phyloP scores from a whole-genome alignment of 2,888 invertebrate genomes.

The Ephialtes manifestator region DNA sequence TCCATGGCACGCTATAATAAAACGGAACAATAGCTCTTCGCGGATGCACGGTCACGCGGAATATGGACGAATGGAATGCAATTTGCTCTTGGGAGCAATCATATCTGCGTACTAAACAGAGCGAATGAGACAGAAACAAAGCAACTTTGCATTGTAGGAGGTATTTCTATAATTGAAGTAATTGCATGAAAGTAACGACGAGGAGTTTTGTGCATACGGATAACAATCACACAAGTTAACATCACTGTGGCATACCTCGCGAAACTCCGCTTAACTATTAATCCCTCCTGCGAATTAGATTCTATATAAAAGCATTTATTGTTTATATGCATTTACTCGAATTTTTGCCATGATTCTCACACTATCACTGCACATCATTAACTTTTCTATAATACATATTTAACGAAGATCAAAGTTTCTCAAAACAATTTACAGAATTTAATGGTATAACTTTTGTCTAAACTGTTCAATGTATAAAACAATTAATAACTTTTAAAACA shows the following conservation, averaged over 20 bases:
- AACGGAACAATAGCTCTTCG: conserved; percentile 64
- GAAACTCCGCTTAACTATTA: conserved; percentile 48
- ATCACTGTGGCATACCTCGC: conserved; percentile 26
- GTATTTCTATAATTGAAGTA: conserved; percentile 76
- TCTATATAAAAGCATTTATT: conserved; percentile 19
- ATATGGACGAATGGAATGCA: conserved; percentile 71
- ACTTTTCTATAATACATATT: neutral
- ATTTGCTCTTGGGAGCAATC: conserved; percentile 69
- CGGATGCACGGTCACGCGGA: conserved; percentile 54
- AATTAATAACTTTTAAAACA: neutral
- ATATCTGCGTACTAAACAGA: conserved; percentile 61
- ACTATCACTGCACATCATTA: conserved; percentile 14
- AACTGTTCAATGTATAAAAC: neutral
- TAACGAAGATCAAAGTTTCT: conserved; percentile 13
- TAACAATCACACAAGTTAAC: conserved; percentile 59
- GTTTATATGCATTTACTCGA: conserved; percentile 22
- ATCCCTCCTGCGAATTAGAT: neutral
- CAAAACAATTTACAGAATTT: neutral
- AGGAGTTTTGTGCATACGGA: conserved; percentile 42
- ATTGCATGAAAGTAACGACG: conserved; percentile 77
- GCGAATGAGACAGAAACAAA: conserved; percentile 49
- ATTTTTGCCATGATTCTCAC: conserved; percentile 60
- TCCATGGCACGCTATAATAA: conserved; percentile 32
- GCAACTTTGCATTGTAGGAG: conserved; percentile 72
- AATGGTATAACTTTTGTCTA: neutral